These are phyloP conservation scores for Galendromus occidentalis DNA, from an alignment of 1,140 invertebrate genomes.

Conservation along the genomic window DNA sequence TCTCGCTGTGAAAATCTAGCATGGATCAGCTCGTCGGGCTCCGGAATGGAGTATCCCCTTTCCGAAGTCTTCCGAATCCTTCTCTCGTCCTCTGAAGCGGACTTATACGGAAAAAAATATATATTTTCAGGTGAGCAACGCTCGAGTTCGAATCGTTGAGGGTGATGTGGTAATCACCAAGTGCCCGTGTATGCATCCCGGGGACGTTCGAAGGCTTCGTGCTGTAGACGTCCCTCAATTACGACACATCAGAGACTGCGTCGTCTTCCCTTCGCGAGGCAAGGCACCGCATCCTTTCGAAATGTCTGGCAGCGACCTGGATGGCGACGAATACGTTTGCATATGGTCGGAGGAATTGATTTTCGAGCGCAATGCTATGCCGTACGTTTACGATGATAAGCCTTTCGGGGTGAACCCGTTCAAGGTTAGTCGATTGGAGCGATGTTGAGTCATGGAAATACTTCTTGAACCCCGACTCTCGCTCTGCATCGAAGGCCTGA, in stretches of 20 bases:
- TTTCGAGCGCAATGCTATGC: constrained; percentile 15
- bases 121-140: neutral
- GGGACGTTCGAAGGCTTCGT: constrained; percentile 10
- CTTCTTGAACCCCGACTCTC: too few relatives aligned
- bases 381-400: neutral
- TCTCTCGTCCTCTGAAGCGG: neutral
- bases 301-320: constrained; percentile 21
- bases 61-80: too few relatives aligned
- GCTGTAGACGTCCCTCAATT: neutral
- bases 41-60: too few relatives aligned
- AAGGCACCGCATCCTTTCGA: constrained; percentile 8
- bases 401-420: neutral
- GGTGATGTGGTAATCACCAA: constrained; percentile 13
- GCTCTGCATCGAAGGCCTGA: constrained; percentile 6
- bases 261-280: constrained; percentile 12
- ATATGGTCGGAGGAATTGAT: constrained; percentile 19
- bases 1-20: too few relatives aligned
- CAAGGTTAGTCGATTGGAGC: neutral
- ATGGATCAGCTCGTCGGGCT: too few relatives aligned
- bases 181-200: constrained; percentile 13
- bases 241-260: constrained; percentile 8
- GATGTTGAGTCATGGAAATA: too few relatives aligned
- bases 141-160: neutral
- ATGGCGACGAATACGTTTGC: constrained; percentile 22
- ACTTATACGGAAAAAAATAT: neutral